Base-by-base conservation (phyloP, 53 echinoderm and acorn worm species). In the Apostichopus leukothele region DNA sequence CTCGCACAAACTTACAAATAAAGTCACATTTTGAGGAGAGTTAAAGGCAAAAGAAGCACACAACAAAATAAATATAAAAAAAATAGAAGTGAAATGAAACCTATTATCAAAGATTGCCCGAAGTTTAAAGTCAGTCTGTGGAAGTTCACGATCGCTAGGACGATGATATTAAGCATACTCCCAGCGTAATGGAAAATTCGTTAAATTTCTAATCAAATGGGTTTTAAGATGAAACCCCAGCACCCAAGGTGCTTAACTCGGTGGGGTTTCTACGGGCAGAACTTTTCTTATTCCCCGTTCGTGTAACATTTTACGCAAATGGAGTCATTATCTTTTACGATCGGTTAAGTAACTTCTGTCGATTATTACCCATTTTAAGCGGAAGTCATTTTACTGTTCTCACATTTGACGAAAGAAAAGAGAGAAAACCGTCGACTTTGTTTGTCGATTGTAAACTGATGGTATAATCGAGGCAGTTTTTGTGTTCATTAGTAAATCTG, bases 131-230 rank as follows among this genome's bases (percentile, higher is more conserved):
- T 9, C 11, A 81, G 53, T 16, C 81, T 57, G 81, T 81, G 54
- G 20, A 81, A 81, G 81, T 81, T 81, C 81, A 81, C 81, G 81
- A 81, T 81, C 81, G 81, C 81, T 81, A 59, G 81, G 81, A 21
- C 81, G 59, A 81, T 81, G 81, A 54, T 81, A 81, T 81, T 81
- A 81, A 81, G 81, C 18, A 81, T 54, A 59, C 54, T 53, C 11
- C 55, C 53, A 81, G 18, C 59, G 54, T 81, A 81, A 81, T 81
- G 81, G 81, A 81, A 81, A 81, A 81, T 81, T 81, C 81, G 81
- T 81, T 81, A 81, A 81, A 53, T 6, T 54, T 81, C 55, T 81
- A 81, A 81, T 81, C n/a, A 81, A 81, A 81, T 81, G 81, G 51
- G 51, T 81, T 81, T 59, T 9, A 22, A 81, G 55, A 81, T 59